These are phyloP conservation scores for Sylvietta virens DNA, from an alignment of 2,113 vertebrate species.

Conservation along the genomic window DNA sequence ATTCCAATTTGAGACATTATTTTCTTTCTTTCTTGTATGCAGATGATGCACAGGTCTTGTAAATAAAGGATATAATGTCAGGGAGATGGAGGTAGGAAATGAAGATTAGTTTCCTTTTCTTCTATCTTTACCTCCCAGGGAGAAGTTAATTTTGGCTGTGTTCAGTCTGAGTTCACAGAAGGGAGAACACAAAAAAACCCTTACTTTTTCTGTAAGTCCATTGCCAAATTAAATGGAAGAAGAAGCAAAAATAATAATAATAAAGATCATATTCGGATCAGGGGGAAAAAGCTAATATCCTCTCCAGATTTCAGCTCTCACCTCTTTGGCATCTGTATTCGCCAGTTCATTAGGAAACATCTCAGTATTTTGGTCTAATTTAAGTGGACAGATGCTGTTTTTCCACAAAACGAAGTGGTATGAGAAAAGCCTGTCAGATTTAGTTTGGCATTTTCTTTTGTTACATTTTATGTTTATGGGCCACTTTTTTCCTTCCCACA, in stretches of 20 bases:
- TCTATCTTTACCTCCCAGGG: slow-evolving; percentile 5
- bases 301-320: slow-evolving; percentile 44
- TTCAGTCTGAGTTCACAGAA: slow-evolving; percentile 59
- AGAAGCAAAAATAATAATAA: slow-evolving; percentile 52
- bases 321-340: slow-evolving; percentile 46
- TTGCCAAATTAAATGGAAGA: slow-evolving; percentile 64
- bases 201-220: slow-evolving; percentile 31
- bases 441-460: slow-evolving; percentile 29
- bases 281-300: slow-evolving; percentile 23
- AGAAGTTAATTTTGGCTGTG: slow-evolving; percentile 57
- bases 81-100: background rate
- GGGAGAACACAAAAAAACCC: slow-evolving; percentile 36
- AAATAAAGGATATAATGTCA: slow-evolving; percentile 2
- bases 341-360: slow-evolving; percentile 59
- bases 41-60: background rate
- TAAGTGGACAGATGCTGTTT: slow-evolving; percentile 27
- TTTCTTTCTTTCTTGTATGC: background rate
- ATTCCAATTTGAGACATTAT: background rate
- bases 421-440: slow-evolving; percentile 30
- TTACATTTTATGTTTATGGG: slow-evolving; percentile 33
- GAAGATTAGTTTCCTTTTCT: slow-evolving; percentile 51
- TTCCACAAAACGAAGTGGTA: slow-evolving; percentile 26
- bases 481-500: background rate
- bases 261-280: slow-evolving; percentile 14
- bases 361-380: slow-evolving; percentile 26